Percentiles rank a stretch among this genome's conserved stretches.
Evolutionary conservation across 2,113 vertebrate species (phyloP).

Genomic region (Crypturellus undulatus): DNA sequence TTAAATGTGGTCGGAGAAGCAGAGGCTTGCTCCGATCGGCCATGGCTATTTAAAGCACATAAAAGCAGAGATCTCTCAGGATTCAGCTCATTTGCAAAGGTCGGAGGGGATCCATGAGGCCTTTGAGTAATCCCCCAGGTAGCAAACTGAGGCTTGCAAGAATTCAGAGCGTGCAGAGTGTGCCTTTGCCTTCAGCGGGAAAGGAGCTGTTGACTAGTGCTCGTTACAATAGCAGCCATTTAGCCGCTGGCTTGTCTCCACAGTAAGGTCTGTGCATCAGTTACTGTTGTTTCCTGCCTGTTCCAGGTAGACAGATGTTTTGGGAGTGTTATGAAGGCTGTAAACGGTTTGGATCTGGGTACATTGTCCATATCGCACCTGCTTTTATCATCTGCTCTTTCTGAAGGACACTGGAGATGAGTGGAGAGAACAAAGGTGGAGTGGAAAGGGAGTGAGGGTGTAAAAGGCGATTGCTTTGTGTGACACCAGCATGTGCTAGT

Average conservation of each 20-base stretch:
- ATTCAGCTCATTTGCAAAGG: neutral
- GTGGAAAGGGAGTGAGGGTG: neutral
- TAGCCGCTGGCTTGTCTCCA: neutral
- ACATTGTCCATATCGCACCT: rapidly evolving
- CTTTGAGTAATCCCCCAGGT: neutral
- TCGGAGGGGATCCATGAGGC: neutral
- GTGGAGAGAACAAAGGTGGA: neutral
- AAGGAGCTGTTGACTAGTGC: neutral
- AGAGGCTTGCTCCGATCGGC: neutral
- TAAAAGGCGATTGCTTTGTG: neutral
- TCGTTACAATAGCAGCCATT: neutral
- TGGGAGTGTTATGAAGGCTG: neutral
- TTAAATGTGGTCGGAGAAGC: neutral
- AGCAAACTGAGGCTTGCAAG: neutral
- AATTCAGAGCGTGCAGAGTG: neutral
- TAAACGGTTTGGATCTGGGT: neutral
- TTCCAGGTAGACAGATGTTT: slow-evolving; percentile 7
- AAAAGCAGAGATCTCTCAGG: neutral
- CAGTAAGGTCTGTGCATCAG: neutral
- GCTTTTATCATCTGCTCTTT: neutral
- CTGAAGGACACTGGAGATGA: neutral
- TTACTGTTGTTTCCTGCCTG: neutral
- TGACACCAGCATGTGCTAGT: neutral
- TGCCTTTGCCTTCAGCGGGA: neutral
- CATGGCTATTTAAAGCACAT: neutral